A percentile compares a stretch with the other conserved stretches of the same genome.
Conservation (phyloP, 2,888 invertebrate species). For the Mythimna albipuncta region DNA sequence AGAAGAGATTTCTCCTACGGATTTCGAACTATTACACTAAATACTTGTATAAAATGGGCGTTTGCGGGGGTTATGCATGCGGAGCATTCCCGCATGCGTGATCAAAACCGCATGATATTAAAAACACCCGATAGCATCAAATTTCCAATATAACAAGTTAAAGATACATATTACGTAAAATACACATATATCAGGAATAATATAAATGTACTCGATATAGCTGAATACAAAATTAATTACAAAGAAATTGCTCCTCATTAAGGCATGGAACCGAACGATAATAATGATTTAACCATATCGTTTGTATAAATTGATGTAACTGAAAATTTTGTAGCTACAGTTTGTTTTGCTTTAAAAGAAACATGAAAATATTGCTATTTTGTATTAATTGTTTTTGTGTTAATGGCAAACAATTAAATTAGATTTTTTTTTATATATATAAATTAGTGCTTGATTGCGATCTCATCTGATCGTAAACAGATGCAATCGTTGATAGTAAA, state of each 20-base stretch:
- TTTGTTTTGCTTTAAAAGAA: conserved; percentile 2
- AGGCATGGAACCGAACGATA: conserved; percentile 3
- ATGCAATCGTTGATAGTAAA: too few relatives aligned
- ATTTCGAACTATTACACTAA: too few relatives aligned
- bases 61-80: too few relatives aligned
- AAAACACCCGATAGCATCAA: too few relatives aligned
- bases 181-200: background rate
- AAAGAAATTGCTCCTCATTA: conserved; percentile 24
- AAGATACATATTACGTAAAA: background rate
- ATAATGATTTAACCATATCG: conserved; percentile 13
- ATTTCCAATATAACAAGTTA: background rate
- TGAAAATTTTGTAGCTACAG: conserved; percentile 7
- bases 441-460: too few relatives aligned
- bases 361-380: background rate
- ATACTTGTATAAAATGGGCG: too few relatives aligned
- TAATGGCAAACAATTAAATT: background rate
- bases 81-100: too few relatives aligned
- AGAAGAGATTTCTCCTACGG: too few relatives aligned
- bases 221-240: conserved; percentile 2
- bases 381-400: background rate
- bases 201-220: background rate
- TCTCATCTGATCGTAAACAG: too few relatives aligned
- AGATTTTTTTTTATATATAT: too few relatives aligned
- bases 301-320: conserved; percentile 33
- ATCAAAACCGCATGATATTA: too few relatives aligned